Percentiles rank a stretch among this genome's conserved stretches.
Evolutionary conservation across 2,888 invertebrate genomes (phyloP).

Genomic region (Pocota personata): DNA sequence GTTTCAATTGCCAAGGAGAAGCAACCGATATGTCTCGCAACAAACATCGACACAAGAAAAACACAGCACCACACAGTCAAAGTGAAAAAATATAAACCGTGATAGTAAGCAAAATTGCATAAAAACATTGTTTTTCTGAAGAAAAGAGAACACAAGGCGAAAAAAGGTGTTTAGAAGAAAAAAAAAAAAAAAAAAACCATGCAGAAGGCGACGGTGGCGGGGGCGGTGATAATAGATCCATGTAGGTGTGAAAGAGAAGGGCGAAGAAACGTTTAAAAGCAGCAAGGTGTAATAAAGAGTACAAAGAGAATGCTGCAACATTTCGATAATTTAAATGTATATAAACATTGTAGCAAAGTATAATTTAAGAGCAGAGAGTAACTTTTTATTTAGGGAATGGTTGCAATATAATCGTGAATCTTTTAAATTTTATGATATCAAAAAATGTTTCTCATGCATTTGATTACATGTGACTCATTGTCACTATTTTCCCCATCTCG

Average conservation of each 20-base stretch:
- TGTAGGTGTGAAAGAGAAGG: not conserved
- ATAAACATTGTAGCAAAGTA: conserved; percentile 13
- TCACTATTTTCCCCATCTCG: no score
- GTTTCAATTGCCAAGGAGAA: conserved; percentile 16
- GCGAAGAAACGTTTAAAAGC: not conserved
- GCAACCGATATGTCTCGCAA: conserved; percentile 48
- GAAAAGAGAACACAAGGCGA: not conserved
- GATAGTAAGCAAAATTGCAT: conserved; percentile 37
- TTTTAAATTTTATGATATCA: no score
- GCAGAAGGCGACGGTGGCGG: not conserved
- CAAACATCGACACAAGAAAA: conserved; percentile 16
- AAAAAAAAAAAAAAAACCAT: not conserved
- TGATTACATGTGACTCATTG: no score
- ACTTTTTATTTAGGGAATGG: not conserved
- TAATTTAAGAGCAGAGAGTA: conserved; percentile 11
- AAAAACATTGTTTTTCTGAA: conserved; percentile 26
- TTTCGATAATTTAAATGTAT: not conserved
- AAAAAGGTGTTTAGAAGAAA: conserved; percentile 9
- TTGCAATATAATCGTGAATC: not conserved
- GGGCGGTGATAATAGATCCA: not conserved
- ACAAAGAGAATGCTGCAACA: not conserved
- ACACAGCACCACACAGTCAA: not conserved
- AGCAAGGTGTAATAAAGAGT: conserved; percentile 42
- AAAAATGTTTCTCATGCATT: no score
- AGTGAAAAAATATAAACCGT: no score